A percentile compares a stretch with the other conserved stretches of the same genome.
These are phyloP conservation scores for Drosophila suzukii DNA, from an alignment of 1,140 invertebrate genomes.

Conservation along the genomic window DNA sequence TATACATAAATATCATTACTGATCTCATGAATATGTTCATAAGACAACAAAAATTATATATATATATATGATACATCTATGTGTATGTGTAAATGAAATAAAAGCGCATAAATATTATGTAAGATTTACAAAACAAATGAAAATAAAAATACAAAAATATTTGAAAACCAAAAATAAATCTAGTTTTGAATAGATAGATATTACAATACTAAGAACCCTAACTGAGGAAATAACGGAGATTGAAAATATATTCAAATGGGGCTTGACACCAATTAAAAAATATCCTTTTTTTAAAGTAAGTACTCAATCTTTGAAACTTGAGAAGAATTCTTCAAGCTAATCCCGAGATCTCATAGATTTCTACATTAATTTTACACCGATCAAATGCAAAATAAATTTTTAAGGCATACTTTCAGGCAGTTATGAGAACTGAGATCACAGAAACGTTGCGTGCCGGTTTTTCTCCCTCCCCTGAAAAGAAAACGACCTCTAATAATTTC, in stretches of 20 bases:
- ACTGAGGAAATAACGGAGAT: too few species aligned
- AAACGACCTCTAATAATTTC: not conserved
- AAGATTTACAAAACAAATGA: constrained; percentile 62
- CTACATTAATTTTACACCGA: not conserved
- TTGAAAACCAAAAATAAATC: constrained; percentile 27
- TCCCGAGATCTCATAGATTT: not conserved
- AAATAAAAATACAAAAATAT: constrained; percentile 49
- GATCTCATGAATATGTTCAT: constrained; percentile 81
- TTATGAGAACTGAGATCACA: not conserved
- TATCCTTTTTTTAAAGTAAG: too few species aligned
- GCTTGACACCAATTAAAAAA: too few species aligned
- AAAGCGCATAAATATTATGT: constrained; percentile 70
- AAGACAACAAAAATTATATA: constrained; percentile 59
- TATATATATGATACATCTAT: constrained; percentile 49
- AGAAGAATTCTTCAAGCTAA: too few species aligned
- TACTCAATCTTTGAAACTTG: too few species aligned
- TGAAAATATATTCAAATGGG: too few species aligned
- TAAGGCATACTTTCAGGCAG: constrained; percentile 22
- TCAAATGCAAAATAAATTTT: not conserved
- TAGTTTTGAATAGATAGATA: not conserved
- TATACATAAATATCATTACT: constrained; percentile 70
- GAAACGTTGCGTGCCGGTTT: not conserved
- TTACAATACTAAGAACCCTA: too few species aligned
- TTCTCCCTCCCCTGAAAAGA: not conserved
- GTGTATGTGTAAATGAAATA: constrained; percentile 69